Conservation (phyloP, 2,888 invertebrate species). For the Troides aeacus region DNA sequence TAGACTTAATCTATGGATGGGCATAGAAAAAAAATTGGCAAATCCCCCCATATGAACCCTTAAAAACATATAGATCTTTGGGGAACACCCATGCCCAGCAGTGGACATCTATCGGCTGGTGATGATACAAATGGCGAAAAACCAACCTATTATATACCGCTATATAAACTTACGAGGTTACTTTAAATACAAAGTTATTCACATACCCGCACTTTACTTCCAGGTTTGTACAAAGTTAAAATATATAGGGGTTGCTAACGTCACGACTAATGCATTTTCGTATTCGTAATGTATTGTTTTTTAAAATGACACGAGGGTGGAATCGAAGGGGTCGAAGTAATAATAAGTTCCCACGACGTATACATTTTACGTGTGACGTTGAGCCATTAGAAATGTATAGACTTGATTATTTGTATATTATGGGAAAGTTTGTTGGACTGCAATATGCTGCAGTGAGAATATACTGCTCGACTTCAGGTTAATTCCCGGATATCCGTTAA, state of each 20-base stretch:
- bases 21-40: too few species aligned
- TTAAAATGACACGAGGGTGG: not conserved
- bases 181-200: constrained; percentile 24
- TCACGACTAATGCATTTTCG: not conserved
- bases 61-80: too few species aligned
- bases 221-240: not conserved
- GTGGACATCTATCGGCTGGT: too few species aligned
- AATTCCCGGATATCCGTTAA: too few species aligned
- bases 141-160: constrained; percentile 12
- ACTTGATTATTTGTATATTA: not conserved
- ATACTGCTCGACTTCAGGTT: too few species aligned
- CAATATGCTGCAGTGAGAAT: too few species aligned
- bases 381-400: not conserved
- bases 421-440: too few species aligned
- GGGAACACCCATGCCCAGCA: too few species aligned
- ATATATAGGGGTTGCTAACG: not conserved
- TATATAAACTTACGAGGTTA: constrained; percentile 32
- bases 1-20: too few species aligned
- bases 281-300: constrained; percentile 17
- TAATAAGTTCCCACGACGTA: not conserved
- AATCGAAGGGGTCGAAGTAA: not conserved
- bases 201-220: constrained; percentile 28
- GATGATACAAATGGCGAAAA: not conserved
- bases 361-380: not conserved
- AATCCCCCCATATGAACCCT: too few species aligned